These are phyloP conservation scores for Platichthys stellatus DNA, from an alignment of 2,113 vertebrate genomes.

Conservation along the genomic window DNA sequence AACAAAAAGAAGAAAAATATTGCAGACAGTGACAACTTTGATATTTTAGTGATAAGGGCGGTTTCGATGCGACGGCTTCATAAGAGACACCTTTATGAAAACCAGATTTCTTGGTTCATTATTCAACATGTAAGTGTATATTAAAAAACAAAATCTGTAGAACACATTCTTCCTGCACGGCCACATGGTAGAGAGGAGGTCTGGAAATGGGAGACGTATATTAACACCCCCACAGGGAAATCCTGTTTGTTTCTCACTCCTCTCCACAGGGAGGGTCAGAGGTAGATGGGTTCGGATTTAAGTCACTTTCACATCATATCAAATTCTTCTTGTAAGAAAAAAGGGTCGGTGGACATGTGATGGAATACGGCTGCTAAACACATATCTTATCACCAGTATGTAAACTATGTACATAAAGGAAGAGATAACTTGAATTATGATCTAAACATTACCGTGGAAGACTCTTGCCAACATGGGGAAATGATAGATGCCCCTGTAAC, in stretches of 20 bases:
- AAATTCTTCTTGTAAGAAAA: not conserved
- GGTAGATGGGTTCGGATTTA: not conserved
- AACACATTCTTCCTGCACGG: conserved; percentile 2
- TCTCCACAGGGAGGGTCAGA: conserved; percentile 31
- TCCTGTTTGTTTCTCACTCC: conserved; percentile 24
- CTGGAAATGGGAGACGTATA: conserved; percentile 3
- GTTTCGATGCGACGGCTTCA: too few species aligned
- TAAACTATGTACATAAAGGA: too few species aligned
- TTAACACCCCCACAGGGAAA: conserved; percentile 35
- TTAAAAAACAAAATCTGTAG: not conserved
- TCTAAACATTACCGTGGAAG: too few species aligned
- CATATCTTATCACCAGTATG: too few species aligned
- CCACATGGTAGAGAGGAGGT: conserved; percentile 1
- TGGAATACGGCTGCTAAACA: not conserved
- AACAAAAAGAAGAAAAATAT: too few species aligned
- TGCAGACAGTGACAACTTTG: too few species aligned
- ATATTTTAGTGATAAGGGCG: too few species aligned
- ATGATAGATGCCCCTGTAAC: too few species aligned
- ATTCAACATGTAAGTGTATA: not conserved
- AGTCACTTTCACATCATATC: conserved; percentile 27
- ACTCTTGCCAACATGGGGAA: too few species aligned
- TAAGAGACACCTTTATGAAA: not conserved
- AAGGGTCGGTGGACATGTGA: not conserved
- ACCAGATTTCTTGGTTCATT: not conserved
- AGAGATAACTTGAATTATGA: too few species aligned